Evolutionary conservation across 1,140 invertebrate species (phyloP), one percentile per base, ranked within the genome.

Genomic region (Gonioctena quinquepunctata): DNA sequence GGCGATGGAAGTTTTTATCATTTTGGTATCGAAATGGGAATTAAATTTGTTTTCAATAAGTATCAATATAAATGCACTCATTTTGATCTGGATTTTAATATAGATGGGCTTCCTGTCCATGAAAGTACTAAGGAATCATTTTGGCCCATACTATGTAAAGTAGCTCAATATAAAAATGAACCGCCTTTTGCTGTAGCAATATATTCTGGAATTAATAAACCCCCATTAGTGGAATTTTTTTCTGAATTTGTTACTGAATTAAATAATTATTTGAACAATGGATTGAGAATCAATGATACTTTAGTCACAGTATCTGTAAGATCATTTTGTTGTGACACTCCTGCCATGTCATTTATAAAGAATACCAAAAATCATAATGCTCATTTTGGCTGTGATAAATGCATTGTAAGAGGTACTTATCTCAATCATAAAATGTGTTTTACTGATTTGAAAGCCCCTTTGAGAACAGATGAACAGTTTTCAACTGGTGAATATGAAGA

Each of bases 311-410:
- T 60, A 19, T 28, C 16, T 25, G 50, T 60, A 3, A 22, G 26
- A 22, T 5, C 54, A 33, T 60, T 68, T 16, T 28, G 23, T 49
- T 68, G 66, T 48, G 66, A 68, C 28, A 48, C 42, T 22, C 66
- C 54, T 48, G 66, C 66, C 19, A 42, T 54, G 42, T 8, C 26
- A 33, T 68, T 68, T 23, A 25, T 60, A 19, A 68, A 68, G 50
- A 60, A 68, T 48, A 56, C 54, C 3, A 60, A 42, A 23, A 11
- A 19, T 23, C 56, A 60, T 33, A 60, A 60, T 26, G 57, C 21
- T 2, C 60, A 68, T 61, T 21, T 49, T 68, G 66, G 66, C 11
- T 66, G 65, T 57, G 65, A 66, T 56, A 66, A 66, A 25, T 66
- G 65, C 27, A 5, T 16, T 66, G 49, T 26, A 3, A 22, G 18